Conservation (phyloP, 2,113 vertebrate species). For the Entelurus aequoreus region DNA sequence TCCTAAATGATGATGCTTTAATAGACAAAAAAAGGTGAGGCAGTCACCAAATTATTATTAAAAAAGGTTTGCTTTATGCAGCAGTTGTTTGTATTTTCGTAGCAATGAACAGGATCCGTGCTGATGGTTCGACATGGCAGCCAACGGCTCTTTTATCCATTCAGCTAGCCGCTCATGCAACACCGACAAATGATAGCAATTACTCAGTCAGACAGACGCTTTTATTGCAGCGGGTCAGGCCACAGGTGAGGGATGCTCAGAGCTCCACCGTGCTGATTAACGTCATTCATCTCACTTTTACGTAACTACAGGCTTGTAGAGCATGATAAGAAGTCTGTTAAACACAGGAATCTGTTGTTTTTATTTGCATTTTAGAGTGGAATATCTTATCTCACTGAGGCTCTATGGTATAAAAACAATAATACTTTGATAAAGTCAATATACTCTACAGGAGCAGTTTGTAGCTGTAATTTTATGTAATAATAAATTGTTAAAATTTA, state of each 20-base stretch:
- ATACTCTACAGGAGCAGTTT: no score
- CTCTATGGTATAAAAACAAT: not conserved
- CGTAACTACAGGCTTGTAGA: slow-evolving; percentile 7
- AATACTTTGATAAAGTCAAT: no score
- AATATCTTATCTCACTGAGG: not conserved
- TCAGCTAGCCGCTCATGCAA: slow-evolving; percentile 16
- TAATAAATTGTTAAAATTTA: no score
- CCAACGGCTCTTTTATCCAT: slow-evolving; percentile 9
- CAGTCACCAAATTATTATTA: not conserved
- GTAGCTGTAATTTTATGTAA: no score
- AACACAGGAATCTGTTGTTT: not conserved
- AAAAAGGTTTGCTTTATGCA: not conserved
- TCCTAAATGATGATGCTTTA: slow-evolving; percentile 3
- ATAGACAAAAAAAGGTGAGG: not conserved
- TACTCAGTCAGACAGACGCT: slow-evolving; percentile 46
- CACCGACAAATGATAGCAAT: slow-evolving; percentile 64
- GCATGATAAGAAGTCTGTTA: not conserved
- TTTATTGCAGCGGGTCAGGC: slow-evolving; percentile 59
- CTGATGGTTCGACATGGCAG: not conserved
- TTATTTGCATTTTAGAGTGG: not conserved
- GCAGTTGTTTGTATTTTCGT: not conserved
- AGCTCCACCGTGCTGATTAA: slow-evolving; percentile 51
- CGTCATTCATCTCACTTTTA: slow-evolving; percentile 52
- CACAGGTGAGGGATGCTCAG: slow-evolving; percentile 35
- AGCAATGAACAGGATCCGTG: not conserved